These are phyloP conservation scores for Drosophila bunnanda DNA, from an alignment of 2,888 invertebrate genomes.

Conservation along the genomic window DNA sequence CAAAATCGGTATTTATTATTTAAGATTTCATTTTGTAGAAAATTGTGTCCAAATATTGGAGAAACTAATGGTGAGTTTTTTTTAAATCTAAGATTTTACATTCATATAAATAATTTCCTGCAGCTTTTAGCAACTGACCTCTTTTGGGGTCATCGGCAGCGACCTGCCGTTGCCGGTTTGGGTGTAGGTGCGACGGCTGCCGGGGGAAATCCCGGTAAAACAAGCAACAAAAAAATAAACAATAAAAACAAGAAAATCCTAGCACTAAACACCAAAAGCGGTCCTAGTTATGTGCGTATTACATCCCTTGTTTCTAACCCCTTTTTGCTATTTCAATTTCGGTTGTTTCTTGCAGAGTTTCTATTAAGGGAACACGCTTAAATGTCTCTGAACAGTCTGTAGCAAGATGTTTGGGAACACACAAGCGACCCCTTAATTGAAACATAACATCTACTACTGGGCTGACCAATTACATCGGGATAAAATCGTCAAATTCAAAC, in stretches of 20 bases:
- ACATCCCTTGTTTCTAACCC: no score
- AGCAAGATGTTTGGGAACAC: no score
- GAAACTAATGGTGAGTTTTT: constrained; percentile 3
- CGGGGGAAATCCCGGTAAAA: not conserved
- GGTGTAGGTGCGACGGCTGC: constrained; percentile 3
- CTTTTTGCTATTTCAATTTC: no score
- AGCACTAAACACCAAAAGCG: not conserved
- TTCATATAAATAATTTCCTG: no score
- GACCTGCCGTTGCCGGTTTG: not conserved
- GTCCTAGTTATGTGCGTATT: not conserved
- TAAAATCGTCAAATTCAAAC: not conserved
- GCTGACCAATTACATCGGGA: no score
- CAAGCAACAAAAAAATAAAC: not conserved
- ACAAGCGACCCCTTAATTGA: no score
- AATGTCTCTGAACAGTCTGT: not conserved
- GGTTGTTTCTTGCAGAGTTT: not conserved
- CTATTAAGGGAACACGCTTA: not conserved
- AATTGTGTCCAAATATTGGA: not conserved
- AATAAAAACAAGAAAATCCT: not conserved
- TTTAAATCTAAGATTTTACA: no score
- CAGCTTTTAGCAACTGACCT: not conserved
- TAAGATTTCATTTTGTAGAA: not conserved
- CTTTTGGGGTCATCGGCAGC: not conserved
- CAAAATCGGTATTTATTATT: not conserved
- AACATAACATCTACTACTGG: not conserved